Evolutionary conservation across 2,113 vertebrate genomes (phyloP).

Genomic region (Lepus europaeus): DNA sequence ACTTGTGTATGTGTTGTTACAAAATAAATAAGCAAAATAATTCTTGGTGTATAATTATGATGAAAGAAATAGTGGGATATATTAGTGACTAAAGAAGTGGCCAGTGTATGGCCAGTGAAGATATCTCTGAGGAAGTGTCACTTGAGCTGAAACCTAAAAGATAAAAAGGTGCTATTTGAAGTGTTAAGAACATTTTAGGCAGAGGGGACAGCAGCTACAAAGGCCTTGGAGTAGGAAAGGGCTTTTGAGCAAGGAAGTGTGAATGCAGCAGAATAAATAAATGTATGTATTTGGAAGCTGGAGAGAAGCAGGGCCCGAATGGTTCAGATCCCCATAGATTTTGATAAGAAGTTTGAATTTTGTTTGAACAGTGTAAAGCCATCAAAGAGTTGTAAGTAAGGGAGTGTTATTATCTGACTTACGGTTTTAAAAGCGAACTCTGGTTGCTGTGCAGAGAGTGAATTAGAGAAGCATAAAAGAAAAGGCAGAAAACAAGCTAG

Average conservation of each 20-base stretch:
- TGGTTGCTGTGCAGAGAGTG: background rate
- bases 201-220: background rate
- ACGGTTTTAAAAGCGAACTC: background rate
- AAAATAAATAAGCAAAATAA: conserved; percentile 26
- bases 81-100: conserved; percentile 11
- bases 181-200: conserved; percentile 3
- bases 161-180: conserved; percentile 21
- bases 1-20: background rate
- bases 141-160: conserved; percentile 35
- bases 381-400: conserved; percentile 5
- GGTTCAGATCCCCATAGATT: background rate
- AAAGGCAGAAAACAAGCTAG: conserved; percentile 32
- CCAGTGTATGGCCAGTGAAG: background rate
- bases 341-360: conserved; percentile 29
- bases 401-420: background rate
- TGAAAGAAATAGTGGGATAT: conserved; percentile 26
- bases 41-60: background rate
- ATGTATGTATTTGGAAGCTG: background rate
- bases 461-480: conserved; percentile 32
- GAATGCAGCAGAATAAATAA: background rate
- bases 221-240: background rate
- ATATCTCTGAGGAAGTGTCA: background rate
- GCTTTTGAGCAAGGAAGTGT: background rate
- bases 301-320: background rate
- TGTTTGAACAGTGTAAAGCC: background rate